Conservation (phyloP, 2,797 vertebrate species). For the Ciconia nigra region DNA sequence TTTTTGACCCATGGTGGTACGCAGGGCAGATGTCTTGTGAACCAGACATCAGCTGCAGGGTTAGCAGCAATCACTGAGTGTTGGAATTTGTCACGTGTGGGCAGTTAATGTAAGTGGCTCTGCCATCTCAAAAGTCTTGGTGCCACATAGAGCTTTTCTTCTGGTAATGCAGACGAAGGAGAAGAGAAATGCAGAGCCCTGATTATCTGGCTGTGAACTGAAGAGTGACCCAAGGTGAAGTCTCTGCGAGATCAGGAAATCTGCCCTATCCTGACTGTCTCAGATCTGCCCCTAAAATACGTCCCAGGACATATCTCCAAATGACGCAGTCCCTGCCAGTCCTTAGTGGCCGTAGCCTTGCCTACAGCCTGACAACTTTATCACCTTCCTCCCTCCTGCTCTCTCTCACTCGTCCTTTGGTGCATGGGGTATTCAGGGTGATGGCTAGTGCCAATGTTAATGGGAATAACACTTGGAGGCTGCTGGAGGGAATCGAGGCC, state of each 20-base stretch:
- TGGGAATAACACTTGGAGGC: conserved; percentile 37
- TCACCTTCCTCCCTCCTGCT: conserved; percentile 6
- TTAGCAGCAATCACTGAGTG: background rate
- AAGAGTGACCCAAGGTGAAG: background rate
- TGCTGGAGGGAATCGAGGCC: conserved; percentile 17
- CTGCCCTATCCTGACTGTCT: background rate
- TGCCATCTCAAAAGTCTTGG: background rate
- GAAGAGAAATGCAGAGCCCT: background rate
- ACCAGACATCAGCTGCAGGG: background rate
- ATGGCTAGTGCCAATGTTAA: background rate
- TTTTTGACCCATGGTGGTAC: background rate
- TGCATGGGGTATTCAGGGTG: conserved; percentile 15
- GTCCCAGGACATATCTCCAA: background rate
- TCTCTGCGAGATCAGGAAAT: background rate
- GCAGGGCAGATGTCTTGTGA: background rate
- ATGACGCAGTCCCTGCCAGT: background rate
- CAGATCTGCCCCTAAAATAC: background rate
- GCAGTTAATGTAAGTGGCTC: background rate
- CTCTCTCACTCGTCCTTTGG: background rate
- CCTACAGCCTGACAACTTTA: conserved; percentile 45
- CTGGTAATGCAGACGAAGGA: background rate
- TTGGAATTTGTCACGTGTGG: background rate
- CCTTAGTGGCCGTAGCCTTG: background rate
- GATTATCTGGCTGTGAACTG: background rate
- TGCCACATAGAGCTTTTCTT: background rate